Conservation (phyloP, 2,113 vertebrate species). For the Synchiropus splendidus region DNA sequence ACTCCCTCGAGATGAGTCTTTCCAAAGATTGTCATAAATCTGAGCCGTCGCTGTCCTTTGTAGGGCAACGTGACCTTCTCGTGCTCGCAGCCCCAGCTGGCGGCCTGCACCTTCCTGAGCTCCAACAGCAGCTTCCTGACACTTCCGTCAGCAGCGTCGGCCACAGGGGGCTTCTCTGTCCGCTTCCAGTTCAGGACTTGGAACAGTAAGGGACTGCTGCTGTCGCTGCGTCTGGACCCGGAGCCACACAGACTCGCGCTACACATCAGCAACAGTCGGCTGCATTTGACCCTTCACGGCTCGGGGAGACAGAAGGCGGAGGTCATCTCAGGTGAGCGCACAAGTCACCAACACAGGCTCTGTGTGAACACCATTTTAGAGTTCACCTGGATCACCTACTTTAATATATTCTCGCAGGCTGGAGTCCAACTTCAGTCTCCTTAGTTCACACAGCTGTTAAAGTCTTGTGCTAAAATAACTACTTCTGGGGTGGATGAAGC, state of each 20-base stretch:
- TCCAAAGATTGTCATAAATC: conserved; percentile 18
- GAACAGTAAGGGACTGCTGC: conserved; percentile 83
- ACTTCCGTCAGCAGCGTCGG: conserved; percentile 71
- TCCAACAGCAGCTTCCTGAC: conserved; percentile 78
- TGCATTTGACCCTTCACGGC: conserved; percentile 73
- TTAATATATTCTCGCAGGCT: too few species aligned
- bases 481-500: too few species aligned
- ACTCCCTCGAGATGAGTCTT: conserved; percentile 3
- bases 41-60: conserved; percentile 21
- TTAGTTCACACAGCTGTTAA: too few species aligned
- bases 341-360: not conserved
- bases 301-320: conserved; percentile 61
- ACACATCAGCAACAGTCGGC: conserved; percentile 66
- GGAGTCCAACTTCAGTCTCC: too few species aligned
- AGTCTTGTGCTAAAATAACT: too few species aligned
- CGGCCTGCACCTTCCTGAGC: conserved; percentile 84
- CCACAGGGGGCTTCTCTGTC: conserved; percentile 62
- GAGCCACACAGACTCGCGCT: conserved; percentile 72
- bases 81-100: conserved; percentile 81
- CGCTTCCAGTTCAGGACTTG: conserved; percentile 93
- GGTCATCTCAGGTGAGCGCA: conserved; percentile 71
- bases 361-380: too few species aligned
- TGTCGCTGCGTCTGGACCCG: conserved; percentile 71
- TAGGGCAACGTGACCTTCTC: conserved; percentile 97
- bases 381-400: too few species aligned